A percentile compares a stretch with the other conserved stretches of the same genome.
Conservation (phyloP, 2,888 invertebrate species). For the Tricholauxania praeusta region DNA sequence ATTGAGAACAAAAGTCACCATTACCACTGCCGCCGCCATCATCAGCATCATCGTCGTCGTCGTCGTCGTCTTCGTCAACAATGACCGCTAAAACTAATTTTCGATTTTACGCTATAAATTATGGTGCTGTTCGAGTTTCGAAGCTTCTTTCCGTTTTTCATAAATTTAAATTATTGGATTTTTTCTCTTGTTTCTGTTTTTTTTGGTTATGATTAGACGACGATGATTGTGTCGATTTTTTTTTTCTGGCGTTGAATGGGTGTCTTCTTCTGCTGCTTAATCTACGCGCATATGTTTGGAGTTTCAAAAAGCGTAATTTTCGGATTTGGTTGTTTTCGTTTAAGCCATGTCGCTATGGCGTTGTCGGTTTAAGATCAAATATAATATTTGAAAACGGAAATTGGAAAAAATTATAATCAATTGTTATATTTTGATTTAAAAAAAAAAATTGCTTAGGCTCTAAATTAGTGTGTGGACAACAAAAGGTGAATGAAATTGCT, state of each 20-base stretch:
- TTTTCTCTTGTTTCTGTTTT: constrained; percentile 41
- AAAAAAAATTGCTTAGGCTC: neutral
- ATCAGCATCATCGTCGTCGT: constrained; percentile 22
- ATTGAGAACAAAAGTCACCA: neutral
- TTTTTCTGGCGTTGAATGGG: constrained; percentile 46
- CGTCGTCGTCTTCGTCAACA: constrained; percentile 45
- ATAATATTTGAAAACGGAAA: constrained; percentile 47
- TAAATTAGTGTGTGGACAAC: constrained; percentile 11
- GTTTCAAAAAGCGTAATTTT: constrained; percentile 32
- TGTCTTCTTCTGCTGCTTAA: constrained; percentile 23
- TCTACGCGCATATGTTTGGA: constrained; percentile 12
- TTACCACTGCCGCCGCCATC: constrained; percentile 9
- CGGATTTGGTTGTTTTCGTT: constrained; percentile 34
- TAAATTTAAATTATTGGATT: constrained; percentile 66
- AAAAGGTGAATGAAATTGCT: neutral
- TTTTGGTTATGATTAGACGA: constrained; percentile 47
- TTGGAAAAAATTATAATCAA: constrained; percentile 53
- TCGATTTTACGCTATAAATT: constrained; percentile 60
- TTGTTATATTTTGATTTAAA: constrained; percentile 36
- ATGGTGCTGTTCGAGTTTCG: constrained; percentile 53
- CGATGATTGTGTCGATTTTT: constrained; percentile 62
- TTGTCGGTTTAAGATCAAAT: constrained; percentile 48
- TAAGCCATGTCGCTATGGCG: constrained; percentile 38
- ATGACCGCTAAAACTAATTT: constrained; percentile 58
- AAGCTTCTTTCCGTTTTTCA: constrained; percentile 66